These are phyloP conservation scores for Urosaurus nigricauda DNA, from an alignment of 2,797 vertebrate genomes.

Conservation along the genomic window DNA sequence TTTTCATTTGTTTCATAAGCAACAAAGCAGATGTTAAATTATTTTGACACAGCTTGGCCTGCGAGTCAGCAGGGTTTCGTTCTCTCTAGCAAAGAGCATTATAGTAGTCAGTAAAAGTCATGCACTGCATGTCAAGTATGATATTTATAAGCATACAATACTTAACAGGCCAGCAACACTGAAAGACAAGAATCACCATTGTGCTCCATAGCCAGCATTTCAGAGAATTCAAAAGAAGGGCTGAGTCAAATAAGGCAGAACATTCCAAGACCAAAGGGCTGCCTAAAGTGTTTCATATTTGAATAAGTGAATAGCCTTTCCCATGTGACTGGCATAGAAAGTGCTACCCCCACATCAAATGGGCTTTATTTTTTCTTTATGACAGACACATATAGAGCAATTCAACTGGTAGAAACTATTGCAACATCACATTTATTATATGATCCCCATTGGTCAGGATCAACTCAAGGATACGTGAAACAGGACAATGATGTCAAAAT, in stretches of 20 bases:
- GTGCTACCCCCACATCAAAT: neutral
- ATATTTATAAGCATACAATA: neutral
- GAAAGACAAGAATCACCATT: slow-evolving; percentile 19
- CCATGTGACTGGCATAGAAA: neutral
- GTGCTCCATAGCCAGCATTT: slow-evolving; percentile 21
- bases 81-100: slow-evolving; percentile 20
- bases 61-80: neutral
- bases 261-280: neutral
- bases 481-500: neutral
- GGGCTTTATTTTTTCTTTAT: neutral
- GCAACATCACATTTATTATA: neutral
- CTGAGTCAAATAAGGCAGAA: neutral
- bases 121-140: slow-evolving; percentile 35
- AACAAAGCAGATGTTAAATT: neutral
- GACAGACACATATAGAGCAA: neutral
- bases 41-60: slow-evolving; percentile 25
- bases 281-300: neutral
- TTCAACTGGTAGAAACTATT: neutral
- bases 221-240: slow-evolving; percentile 22
- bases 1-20: neutral
- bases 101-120: slow-evolving; percentile 30
- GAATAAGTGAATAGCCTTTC: neutral
- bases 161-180: neutral
- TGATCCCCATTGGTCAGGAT: neutral
- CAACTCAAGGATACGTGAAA: neutral